phyloP scores from a whole-genome alignment of 1,140 invertebrate genomes.

The Phocides pigmalion region DNA sequence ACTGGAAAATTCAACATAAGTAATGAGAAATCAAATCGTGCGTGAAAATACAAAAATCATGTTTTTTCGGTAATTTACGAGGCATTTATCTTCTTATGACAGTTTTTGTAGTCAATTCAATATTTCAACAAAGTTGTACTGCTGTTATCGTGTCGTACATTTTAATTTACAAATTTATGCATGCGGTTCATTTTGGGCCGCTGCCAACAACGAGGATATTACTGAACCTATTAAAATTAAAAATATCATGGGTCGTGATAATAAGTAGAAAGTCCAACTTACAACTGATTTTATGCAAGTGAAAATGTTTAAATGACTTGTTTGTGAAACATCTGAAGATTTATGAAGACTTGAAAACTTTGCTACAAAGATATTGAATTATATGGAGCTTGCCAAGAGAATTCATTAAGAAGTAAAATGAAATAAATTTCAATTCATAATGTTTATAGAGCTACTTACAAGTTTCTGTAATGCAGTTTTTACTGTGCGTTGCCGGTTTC shows the following conservation, averaged over 20 bases:
- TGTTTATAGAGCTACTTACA: constrained; percentile 2
- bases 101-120: no score
- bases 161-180: constrained; percentile 4
- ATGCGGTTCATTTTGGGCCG: not conserved
- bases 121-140: no score
- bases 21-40: no score
- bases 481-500: no score
- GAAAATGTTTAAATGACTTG: not conserved
- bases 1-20: no score
- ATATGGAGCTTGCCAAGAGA: constrained; percentile 5
- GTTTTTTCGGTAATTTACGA: no score
- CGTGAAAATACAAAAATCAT: no score
- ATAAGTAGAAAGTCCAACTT: not conserved
- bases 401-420: constrained; percentile 5
- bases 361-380: not conserved
- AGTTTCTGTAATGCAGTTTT: no score
- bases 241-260: not conserved
- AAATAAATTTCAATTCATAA: constrained; percentile 2
- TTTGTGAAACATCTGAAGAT: not conserved
- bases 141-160: not conserved
- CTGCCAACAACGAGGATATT: not conserved
- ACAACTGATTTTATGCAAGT: not conserved
- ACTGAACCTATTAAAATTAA: constrained; percentile 5
- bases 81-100: no score
- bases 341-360: constrained; percentile 2